Conservation (phyloP, 2,113 vertebrate genomes). For the Phaethon lepturus region DNA sequence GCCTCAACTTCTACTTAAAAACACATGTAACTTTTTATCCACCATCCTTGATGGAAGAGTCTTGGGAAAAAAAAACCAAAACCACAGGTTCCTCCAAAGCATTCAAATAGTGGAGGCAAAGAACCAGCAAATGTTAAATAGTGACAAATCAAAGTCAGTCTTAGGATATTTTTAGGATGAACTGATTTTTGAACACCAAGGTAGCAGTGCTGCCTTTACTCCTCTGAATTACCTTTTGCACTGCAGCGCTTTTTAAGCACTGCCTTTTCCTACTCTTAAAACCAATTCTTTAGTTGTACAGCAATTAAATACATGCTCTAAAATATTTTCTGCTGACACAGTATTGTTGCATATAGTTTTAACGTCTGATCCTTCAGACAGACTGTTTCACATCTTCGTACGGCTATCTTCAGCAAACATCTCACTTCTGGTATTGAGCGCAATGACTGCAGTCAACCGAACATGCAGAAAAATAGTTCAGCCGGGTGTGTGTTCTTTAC, state of each 20-base stretch:
- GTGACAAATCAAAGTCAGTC: neutral
- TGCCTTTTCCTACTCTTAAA: neutral
- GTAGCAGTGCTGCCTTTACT: neutral
- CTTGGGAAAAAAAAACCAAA: neutral
- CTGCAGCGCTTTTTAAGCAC: neutral
- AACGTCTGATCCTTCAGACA: constrained; percentile 41
- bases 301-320: constrained; percentile 26
- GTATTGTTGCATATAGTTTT: constrained; percentile 31
- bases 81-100: neutral
- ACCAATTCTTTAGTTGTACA: neutral
- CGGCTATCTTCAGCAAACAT: constrained; percentile 37
- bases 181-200: neutral
- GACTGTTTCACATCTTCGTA: constrained; percentile 49
- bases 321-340: constrained; percentile 42
- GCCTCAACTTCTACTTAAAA: neutral
- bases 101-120: neutral
- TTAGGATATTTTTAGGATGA: neutral
- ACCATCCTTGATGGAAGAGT: neutral
- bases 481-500: constrained; percentile 78
- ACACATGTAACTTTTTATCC: neutral
- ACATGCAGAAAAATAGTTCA: constrained; percentile 76
- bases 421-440: constrained; percentile 45
- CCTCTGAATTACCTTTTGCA: neutral
- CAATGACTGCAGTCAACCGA: constrained; percentile 68
- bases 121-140: neutral